phyloP scores from a whole-genome alignment of 2,797 vertebrate genomes.

The Jordanella pulchra region DNA sequence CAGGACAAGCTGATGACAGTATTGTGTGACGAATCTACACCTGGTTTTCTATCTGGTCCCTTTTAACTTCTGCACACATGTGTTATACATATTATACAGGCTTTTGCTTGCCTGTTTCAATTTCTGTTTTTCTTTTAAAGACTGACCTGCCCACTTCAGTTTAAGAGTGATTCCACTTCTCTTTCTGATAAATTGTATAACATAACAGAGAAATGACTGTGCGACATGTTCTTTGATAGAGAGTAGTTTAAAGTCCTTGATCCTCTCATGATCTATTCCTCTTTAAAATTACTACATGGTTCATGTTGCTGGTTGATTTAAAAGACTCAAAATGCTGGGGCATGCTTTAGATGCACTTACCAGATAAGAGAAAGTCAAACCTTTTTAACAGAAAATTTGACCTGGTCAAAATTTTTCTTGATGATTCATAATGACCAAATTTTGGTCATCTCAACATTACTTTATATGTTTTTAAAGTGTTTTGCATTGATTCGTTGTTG shows the following conservation, averaged over 20 bases:
- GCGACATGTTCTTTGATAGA: background rate
- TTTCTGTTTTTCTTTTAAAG: background rate
- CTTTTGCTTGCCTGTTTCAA: background rate
- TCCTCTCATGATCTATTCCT: background rate
- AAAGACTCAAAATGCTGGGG: background rate
- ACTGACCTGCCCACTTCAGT: background rate
- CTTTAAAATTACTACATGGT: background rate
- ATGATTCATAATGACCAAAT: background rate
- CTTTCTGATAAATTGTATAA: background rate
- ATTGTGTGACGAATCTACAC: conserved; percentile 14
- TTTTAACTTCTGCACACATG: conserved; percentile 26
- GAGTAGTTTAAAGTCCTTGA: background rate
- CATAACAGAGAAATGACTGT: background rate
- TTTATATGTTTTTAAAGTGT: background rate
- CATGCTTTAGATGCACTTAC: background rate
- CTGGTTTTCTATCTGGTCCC: conserved; percentile 18
- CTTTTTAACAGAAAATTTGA: background rate
- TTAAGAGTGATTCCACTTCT: background rate
- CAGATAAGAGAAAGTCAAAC: background rate
- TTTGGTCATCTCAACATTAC: background rate
- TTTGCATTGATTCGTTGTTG: background rate
- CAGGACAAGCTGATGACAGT: conserved; percentile 46
- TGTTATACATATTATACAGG: background rate
- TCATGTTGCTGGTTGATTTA: background rate
- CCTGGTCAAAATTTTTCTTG: background rate